Base-by-base conservation (phyloP, 2,888 invertebrate genomes). In the Bellardia pandia region DNA sequence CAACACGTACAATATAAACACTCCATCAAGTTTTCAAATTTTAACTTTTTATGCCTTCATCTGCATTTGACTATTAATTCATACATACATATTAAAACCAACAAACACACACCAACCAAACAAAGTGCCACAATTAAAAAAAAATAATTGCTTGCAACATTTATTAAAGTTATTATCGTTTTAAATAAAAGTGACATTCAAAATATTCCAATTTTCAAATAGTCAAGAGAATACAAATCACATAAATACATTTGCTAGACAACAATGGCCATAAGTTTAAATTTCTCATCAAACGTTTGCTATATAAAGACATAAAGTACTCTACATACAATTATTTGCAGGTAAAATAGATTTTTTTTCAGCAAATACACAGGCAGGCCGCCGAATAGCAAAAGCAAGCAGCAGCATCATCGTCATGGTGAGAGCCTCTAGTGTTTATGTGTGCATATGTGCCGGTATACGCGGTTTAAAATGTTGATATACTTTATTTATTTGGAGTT, bases 401-500 rank as follows among this genome's bases (percentile, higher is more conserved):
- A 77, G 9, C 13, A 16, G 16, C 16, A 60, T 14, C 9, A 64
- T 11, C 23, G 3, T 16, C 42, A 53, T 71, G 51, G 42, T 53
- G 2, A 33, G 64, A 64, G 56, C 62, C 53, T 56, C 51, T 58
- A 42, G 48, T 68, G 58, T 75, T 69, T 69, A 48, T 75, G 33
- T 45, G 14, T 69, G 33, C 42, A 33, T 69, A 60, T 76, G 53
- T 71, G 37, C 11, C 53, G 45, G 11, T 42, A 83, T 40, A 45
- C 51, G 79, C 71, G 79, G 76, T 76, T 79, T 60, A 13, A 72
- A 76, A 71, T 83, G 79, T 83, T 79, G 75, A 83, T 83, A 69
- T 79, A 83, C 62, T 58, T 79, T 83, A 83, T 86, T 86, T 83
- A 83, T 86, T 79, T 75, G 42, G 53, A 71, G 86, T 75, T 79